Percentiles rank a stretch among this genome's conserved stretches.
Conservation (phyloP, 2,888 invertebrate species). For the Celastrina argiolus region DNA sequence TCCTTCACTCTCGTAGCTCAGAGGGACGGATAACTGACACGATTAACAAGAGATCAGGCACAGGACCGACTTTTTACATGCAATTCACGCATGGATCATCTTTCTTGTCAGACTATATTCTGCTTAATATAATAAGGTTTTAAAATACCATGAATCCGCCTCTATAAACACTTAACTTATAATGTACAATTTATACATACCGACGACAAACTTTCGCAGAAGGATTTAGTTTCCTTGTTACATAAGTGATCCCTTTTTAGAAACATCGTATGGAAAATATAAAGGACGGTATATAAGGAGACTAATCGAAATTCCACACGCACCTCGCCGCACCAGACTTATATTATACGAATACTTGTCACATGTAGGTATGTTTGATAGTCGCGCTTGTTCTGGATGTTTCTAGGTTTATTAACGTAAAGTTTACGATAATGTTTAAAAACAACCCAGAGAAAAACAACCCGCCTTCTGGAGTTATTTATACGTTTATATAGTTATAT, state of each 20-base stretch:
- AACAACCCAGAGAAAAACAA: too few relatives aligned
- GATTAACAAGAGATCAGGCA: too few relatives aligned
- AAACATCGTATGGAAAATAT: conserved; percentile 32
- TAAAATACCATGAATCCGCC: too few relatives aligned
- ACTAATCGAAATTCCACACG: conserved; percentile 66
- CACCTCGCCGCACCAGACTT: conserved; percentile 36
- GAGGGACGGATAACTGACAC: too few relatives aligned
- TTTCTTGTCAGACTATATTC: too few relatives aligned
- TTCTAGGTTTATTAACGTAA: background rate
- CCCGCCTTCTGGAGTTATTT: too few relatives aligned
- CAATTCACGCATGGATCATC: too few relatives aligned
- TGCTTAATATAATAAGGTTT: too few relatives aligned
- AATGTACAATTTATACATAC: background rate
- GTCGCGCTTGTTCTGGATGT: background rate
- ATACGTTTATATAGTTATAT: too few relatives aligned
- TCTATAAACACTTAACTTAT: background rate
- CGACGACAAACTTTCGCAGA: background rate
- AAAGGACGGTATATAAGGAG: conserved; percentile 58
- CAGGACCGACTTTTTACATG: too few relatives aligned
- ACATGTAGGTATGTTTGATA: background rate
- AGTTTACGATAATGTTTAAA: too few relatives aligned
- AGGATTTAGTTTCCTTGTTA: background rate
- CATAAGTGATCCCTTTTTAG: conserved; percentile 5
- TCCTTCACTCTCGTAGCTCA: too few relatives aligned
- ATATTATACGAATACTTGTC: conserved; percentile 22